These are phyloP conservation scores for Coryphaenoides rupestris DNA, from an alignment of 2,113 vertebrate genomes.

Conservation along the genomic window DNA sequence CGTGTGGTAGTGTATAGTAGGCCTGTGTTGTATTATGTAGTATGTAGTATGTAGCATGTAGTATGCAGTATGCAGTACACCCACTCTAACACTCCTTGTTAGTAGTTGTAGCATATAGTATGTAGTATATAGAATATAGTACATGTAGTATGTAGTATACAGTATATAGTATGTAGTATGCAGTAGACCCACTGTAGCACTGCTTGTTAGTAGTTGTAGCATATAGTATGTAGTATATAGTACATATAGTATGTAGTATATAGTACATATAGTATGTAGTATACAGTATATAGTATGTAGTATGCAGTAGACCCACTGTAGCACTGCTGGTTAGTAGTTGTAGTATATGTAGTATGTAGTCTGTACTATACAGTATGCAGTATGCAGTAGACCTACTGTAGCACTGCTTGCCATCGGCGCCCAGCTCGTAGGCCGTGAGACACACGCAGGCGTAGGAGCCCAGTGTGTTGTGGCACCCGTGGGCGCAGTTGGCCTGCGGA, in stretches of 20 bases:
- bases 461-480: constrained; percentile 84
- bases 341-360: neutral
- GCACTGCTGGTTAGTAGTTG: constrained; percentile 66
- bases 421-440: constrained; percentile 84
- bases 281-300: neutral
- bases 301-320: constrained; percentile 78
- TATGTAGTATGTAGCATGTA: too few species aligned
- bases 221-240: neutral
- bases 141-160: neutral
- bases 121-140: neutral
- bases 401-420: constrained; percentile 83
- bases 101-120: neutral
- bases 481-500: constrained; percentile 74
- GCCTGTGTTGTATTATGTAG: too few species aligned
- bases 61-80: too few species aligned
- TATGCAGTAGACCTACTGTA: constrained; percentile 78
- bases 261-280: neutral
- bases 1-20: too few species aligned
- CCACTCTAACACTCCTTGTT: neutral
- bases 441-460: constrained; percentile 89
- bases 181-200: too few species aligned
- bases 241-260: constrained; percentile 78
- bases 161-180: neutral
- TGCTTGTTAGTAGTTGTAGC: neutral
- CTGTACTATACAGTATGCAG: neutral